Base-by-base conservation (phyloP, 2,888 invertebrate genomes). In the Gastrophysa polygoni region DNA sequence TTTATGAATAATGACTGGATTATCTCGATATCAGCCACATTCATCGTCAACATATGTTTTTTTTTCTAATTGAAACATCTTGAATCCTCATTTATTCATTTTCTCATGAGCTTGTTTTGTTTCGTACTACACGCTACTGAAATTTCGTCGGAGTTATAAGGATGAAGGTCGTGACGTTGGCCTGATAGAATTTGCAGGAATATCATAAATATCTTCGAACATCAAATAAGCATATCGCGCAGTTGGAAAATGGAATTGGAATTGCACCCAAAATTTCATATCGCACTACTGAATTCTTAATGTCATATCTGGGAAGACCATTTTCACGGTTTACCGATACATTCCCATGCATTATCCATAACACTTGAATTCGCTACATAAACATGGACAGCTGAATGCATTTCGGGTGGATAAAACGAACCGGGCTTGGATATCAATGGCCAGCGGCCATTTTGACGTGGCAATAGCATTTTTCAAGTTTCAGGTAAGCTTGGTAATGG, bases 131-230 rank as follows among this genome's bases (percentile, higher is more conserved):
- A 54, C 54, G 43, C 21, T n/a, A 4, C n/a, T 54, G 54, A 10
- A 3, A 6, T 16, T 44, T 44, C 18, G 43, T 24, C 44, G 11
- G 14, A 43, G 16, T 14, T 60, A 38, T 48, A 17, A 29, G 29
- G 48, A 54, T 54, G 32, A 34, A 59, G 44, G 43, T 43, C 54
- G 52, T 61, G 66, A 66, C 61, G 61, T 63, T 58, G 47, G 49
- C 57, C 55, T 60, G 54, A 65, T 68, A 58, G 63, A 68, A 65
- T 63, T 50, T 46, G 56, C 54, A 56, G 61, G 73, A 75, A 78
- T 77, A 78, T 78, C 78, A 73, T 79, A 79, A 78, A 79, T 78
- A 79, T 78, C 76, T 69, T 59, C 75, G 76, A 77, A 77, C 77
- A 78, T 79, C 78, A 76, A 78, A 79, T 78, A 78, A 76, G 73